Evolutionary conservation across 2,797 vertebrate genomes (phyloP), one percentile per base, ranked within the genome.

Genomic region (Ctenopoma multispine): DNA sequence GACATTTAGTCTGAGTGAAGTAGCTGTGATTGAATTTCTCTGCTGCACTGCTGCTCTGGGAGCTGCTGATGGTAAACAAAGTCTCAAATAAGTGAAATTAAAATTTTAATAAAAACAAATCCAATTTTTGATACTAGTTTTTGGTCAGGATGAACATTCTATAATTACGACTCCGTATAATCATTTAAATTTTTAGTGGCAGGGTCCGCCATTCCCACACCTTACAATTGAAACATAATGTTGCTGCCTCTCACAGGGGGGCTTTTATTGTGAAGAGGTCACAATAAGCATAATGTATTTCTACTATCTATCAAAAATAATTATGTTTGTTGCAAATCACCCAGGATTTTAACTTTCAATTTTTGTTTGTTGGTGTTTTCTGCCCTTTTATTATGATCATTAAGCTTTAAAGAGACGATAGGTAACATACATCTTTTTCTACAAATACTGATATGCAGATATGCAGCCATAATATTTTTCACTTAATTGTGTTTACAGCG

Each of bases 1-100:
- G 81, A 80, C 70, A 78, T 87, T 87, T 77, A 69, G 43, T 64
- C 13, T n/a, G 55, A 79, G 24, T 51, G 67, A 72, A 53, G 66
- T 23, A 20, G 29, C 69, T 61, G 21, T 34, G 63, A 71, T 47
- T 50, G 44, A 75, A 77, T 62, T 62, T n/a, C 34, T 53, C 4
- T 9, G 23, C 36, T 6, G 41, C 41, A 11, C 29, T 24, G 57
- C 36, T 5, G 29, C 27, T 38, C 9, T 24, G 40, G 40, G 56
- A 61, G 53, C 6, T 60, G n/a, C 13, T 38, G 65, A 65, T 23
- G 55, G 23, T 44, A 27, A 3, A 36, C 23, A 46, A 71, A 74
- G 44, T 69, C 47, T 47, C 7, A 74, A 72, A 65, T 27, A 3
- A 69, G 43, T 47, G 20, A 54, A 58, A 50, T 44, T 20, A 44